A percentile compares a stretch with the other conserved stretches of the same genome.
Conservation (phyloP, 2,113 vertebrate genomes). For the Dendrocopos noguchii region DNA sequence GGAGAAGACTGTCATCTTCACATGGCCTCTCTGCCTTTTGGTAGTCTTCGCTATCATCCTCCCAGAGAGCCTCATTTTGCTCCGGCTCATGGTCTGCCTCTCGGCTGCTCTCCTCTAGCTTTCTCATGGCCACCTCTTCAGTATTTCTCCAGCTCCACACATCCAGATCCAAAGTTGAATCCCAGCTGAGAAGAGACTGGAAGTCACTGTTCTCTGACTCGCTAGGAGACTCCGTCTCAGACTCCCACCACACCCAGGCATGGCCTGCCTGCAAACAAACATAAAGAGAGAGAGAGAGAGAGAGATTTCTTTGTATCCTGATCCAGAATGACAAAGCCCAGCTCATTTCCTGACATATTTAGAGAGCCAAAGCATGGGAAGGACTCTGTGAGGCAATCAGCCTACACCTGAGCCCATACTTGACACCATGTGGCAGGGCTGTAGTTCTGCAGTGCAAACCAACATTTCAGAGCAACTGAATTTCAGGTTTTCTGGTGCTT, state of each 20-base stretch:
- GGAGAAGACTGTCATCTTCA: slow-evolving; percentile 33
- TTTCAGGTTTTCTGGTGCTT: not conserved
- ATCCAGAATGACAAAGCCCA: not conserved
- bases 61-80: slow-evolving; percentile 51
- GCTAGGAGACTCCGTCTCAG: slow-evolving; percentile 39
- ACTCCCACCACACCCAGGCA: slow-evolving; percentile 61
- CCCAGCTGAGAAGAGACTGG: slow-evolving; percentile 66
- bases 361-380: not conserved
- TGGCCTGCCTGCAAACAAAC: slow-evolving; percentile 71
- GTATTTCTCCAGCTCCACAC: slow-evolving; percentile 66
- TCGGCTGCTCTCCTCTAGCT: slow-evolving; percentile 65
- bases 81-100: not conserved
- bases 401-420: not conserved
- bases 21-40: slow-evolving; percentile 32
- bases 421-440: not conserved
- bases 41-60: slow-evolving; percentile 35
- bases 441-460: not conserved
- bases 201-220: slow-evolving; percentile 72
- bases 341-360: not conserved
- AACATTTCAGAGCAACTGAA: not conserved
- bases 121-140: slow-evolving; percentile 48
- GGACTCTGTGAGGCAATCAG: not conserved
- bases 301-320: not conserved
- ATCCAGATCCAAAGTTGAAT: slow-evolving; percentile 72
- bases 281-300: not conserved